A percentile compares a stretch with the other conserved stretches of the same genome.
phyloP scores from a whole-genome alignment of 2,113 vertebrate genomes.

The Bubo scandiacus region DNA sequence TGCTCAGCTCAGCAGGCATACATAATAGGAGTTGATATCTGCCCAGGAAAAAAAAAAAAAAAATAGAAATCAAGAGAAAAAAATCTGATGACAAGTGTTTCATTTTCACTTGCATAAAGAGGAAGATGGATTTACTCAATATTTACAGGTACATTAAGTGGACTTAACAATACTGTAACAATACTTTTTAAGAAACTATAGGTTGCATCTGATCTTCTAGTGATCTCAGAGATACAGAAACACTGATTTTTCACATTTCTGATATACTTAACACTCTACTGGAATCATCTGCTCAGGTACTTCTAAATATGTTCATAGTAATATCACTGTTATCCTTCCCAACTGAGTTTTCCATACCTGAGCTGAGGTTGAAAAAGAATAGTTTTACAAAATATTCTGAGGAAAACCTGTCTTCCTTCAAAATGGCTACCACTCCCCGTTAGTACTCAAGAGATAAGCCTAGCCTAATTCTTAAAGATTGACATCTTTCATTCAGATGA shows the following conservation, averaged over 20 bases:
- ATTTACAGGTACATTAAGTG: not conserved
- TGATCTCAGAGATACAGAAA: not conserved
- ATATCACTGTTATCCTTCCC: not conserved
- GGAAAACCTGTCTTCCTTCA: not conserved
- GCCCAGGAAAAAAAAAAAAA: not conserved
- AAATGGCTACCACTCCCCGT: not conserved
- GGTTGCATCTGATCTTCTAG: not conserved
- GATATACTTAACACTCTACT: not conserved
- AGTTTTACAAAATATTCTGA: not conserved
- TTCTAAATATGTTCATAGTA: not conserved
- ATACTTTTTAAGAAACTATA: not conserved
- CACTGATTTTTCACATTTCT: not conserved
- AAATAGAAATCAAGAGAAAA: not conserved
- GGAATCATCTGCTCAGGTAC: not conserved
- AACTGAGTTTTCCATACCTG: not conserved
- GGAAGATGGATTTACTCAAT: not conserved
- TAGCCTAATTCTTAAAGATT: not conserved
- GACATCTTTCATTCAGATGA: not conserved
- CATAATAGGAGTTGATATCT: not conserved
- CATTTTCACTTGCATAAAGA: not conserved
- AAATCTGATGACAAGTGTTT: not conserved
- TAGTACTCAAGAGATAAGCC: not conserved
- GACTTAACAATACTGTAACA: not conserved
- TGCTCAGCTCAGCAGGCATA: not conserved
- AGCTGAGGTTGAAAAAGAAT: not conserved